phyloP scores from a whole-genome alignment of 2,888 invertebrate genomes.

The Cosmorhoe ocellata region DNA sequence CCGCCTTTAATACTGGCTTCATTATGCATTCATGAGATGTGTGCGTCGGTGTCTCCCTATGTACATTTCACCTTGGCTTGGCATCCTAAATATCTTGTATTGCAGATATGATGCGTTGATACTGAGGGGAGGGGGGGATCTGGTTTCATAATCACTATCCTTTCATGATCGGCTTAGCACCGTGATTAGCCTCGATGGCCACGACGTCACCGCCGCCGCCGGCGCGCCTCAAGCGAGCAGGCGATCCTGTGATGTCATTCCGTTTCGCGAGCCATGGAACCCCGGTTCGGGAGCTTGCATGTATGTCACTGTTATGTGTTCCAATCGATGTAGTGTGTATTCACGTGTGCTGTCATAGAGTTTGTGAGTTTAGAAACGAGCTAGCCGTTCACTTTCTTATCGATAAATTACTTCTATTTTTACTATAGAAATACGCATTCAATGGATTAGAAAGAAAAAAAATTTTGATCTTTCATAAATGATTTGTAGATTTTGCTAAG shows the following conservation, averaged over 20 bases:
- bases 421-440: constrained; percentile 13
- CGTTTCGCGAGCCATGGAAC: constrained; percentile 20
- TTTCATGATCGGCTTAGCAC: constrained; percentile 61
- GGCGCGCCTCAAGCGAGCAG: too few species aligned
- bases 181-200: constrained; percentile 70
- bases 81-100: constrained; percentile 77
- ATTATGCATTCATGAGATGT: constrained; percentile 53
- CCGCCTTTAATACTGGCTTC: constrained; percentile 72
- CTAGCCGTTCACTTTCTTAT: constrained; percentile 21
- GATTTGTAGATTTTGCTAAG: too few species aligned
- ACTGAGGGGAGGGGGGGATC: constrained; percentile 41
- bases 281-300: constrained; percentile 59
- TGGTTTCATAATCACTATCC: constrained; percentile 52
- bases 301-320: constrained; percentile 62
- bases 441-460: too few species aligned
- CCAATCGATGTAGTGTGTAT: constrained; percentile 45
- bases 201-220: constrained; percentile 45
- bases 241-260: constrained; percentile 11
- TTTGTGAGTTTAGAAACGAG: constrained; percentile 23
- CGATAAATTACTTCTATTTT: constrained; percentile 4
- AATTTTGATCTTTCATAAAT: too few species aligned
- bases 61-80: constrained; percentile 65
- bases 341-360: constrained; percentile 32
- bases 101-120: constrained; percentile 69
- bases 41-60: constrained; percentile 42